Percentiles rank a stretch among this genome's conserved stretches.
Evolutionary conservation across 2,888 invertebrate species (phyloP).

Genomic region (Parnassius glacialis): DNA sequence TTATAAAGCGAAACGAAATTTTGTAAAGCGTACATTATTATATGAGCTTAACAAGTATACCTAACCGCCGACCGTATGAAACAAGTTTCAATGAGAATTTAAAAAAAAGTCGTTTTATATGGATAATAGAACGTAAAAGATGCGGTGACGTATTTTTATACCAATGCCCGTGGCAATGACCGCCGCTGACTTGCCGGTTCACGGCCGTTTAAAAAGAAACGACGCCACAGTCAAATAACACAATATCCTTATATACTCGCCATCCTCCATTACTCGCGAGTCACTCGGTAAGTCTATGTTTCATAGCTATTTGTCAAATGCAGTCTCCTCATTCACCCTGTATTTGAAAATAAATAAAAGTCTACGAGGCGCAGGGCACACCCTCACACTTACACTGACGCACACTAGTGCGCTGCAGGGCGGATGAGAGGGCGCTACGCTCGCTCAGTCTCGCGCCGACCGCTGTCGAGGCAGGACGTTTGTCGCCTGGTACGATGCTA

Average conservation of each 20-base stretch:
- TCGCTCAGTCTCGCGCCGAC: constrained; percentile 81
- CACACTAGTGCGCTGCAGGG: constrained; percentile 55
- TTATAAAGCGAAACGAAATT: not conserved
- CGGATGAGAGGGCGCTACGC: constrained; percentile 66
- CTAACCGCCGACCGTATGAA: not conserved
- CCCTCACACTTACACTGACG: constrained; percentile 49
- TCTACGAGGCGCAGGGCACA: constrained; percentile 54
- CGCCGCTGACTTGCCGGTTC: constrained; percentile 65
- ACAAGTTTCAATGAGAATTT: constrained; percentile 18
- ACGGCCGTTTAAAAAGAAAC: constrained; percentile 68
- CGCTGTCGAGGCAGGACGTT: constrained; percentile 59
- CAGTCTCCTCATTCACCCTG: constrained; percentile 48
- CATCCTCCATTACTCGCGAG: constrained; percentile 6
- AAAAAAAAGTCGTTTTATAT: constrained; percentile 16
- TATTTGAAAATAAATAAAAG: constrained; percentile 70
- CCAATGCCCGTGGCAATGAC: constrained; percentile 75
- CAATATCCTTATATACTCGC: constrained; percentile 17
- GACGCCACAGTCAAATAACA: constrained; percentile 45
- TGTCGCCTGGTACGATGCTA: constrained; percentile 59
- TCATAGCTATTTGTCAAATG: constrained; percentile 12
- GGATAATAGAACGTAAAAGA: constrained; percentile 38
- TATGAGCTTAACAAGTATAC: not conserved
- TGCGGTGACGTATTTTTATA: constrained; percentile 71
- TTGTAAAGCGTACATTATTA: no score
- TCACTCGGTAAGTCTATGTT: not conserved